phyloP scores from a whole-genome alignment of 2,888 invertebrate species.

The Tridacna gigas region DNA sequence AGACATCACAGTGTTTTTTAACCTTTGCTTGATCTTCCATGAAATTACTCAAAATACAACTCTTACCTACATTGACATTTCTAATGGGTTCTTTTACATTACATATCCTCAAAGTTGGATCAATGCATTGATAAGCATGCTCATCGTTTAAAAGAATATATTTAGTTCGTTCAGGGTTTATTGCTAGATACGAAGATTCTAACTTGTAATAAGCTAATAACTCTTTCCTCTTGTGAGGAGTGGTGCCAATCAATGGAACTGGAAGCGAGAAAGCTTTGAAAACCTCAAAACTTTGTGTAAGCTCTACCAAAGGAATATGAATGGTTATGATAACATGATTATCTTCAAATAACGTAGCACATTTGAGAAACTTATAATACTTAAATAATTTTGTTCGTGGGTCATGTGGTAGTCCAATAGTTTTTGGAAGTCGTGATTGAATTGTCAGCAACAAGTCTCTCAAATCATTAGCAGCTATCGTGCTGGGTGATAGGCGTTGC shows the following conservation, averaged over 20 bases:
- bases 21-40: slow-evolving; percentile 2
- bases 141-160: neutral
- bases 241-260: neutral
- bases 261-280: neutral
- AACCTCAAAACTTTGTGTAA: neutral
- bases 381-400: neutral
- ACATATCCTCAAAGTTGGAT: slow-evolving; percentile 5
- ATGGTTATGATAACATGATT: slow-evolving; percentile 11
- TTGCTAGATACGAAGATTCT: neutral
- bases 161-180: neutral
- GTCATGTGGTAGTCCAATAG: neutral
- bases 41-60: slow-evolving; percentile 9
- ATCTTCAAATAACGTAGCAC: neutral
- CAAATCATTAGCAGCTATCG: neutral
- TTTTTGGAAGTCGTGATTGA: neutral
- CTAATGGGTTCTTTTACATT: slow-evolving; percentile 6
- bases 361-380: neutral
- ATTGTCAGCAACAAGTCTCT: neutral
- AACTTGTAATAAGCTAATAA: neutral
- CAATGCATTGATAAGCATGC: neutral
- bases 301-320: neutral
- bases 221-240: neutral
- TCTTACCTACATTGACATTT: slow-evolving; percentile 14
- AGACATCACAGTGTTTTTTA: slow-evolving; percentile 20
- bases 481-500: slow-evolving; percentile 6